These are phyloP conservation scores for Enteromius argenteus DNA, from an alignment of 2,797 vertebrate genomes.

Conservation along the genomic window DNA sequence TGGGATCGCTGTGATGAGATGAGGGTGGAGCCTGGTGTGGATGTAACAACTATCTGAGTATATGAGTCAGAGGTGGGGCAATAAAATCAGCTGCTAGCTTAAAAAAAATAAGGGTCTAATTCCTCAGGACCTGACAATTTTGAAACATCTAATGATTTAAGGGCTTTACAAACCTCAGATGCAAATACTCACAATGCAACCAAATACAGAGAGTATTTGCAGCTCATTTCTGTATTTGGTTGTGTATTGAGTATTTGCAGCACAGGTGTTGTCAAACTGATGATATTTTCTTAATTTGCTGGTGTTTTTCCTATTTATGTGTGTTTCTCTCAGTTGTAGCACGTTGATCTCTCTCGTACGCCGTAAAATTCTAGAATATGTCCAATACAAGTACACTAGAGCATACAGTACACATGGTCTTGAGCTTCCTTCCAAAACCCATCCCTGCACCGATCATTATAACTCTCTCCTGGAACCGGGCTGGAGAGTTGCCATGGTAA, in stretches of 20 bases:
- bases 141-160: neutral
- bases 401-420: neutral
- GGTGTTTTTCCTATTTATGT: neutral
- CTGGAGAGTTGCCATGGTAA: constrained; percentile 86
- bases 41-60: no score
- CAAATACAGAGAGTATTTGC: neutral
- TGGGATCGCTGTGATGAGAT: no score
- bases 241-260: neutral
- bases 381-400: neutral
- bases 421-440: neutral
- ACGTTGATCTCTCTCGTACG: neutral
- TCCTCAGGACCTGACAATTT: neutral
- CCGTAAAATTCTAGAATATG: neutral
- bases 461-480: constrained; percentile 12
- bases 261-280: neutral
- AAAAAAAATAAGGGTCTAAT: neutral
- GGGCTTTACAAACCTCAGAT: neutral
- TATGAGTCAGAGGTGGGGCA: neutral
- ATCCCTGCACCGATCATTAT: constrained; percentile 18
- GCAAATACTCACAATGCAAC: neutral
- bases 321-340: neutral
- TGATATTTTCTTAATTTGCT: neutral
- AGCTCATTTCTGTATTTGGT: neutral
- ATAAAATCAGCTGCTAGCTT: neutral
- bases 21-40: no score